phyloP scores from a whole-genome alignment of 1,140 invertebrate genomes.

The Artemia franciscana region DNA sequence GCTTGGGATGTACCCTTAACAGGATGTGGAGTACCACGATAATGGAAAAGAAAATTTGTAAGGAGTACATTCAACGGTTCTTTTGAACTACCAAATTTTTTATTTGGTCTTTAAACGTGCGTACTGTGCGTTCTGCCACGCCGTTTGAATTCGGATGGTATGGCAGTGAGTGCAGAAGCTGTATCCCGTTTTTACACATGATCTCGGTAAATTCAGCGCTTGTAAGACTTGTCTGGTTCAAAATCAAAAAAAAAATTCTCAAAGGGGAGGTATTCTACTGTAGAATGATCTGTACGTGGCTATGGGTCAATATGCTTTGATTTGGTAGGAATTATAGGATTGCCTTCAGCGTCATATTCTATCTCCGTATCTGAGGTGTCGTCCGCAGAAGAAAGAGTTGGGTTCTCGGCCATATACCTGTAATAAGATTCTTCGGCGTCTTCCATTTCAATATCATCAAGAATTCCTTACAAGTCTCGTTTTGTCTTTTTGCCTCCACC shows the following conservation, averaged over 20 bases:
- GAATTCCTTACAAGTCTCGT: conserved; percentile 37
- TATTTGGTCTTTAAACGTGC: no score
- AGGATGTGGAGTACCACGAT: no score
- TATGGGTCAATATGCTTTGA: conserved; percentile 83
- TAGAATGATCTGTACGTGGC: conserved; percentile 76
- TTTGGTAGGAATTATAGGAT: conserved; percentile 70
- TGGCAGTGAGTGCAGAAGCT: no score
- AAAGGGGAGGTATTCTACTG: conserved; percentile 65
- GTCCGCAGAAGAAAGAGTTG: conserved; percentile 58
- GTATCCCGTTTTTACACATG: no score
- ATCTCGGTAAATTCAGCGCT: no score
- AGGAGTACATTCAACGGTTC: no score
- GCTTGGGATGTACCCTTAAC: no score
- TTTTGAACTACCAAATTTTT: no score
- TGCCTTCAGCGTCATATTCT: conserved; percentile 92
- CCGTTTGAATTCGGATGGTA: no score
- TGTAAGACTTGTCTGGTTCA: no score
- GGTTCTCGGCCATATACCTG: conserved; percentile 85
- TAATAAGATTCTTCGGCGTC: conserved; percentile 89
- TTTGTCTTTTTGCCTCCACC: conserved; percentile 13
- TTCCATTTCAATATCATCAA: conserved; percentile 85
- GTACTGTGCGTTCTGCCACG: no score
- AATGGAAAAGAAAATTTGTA: no score
- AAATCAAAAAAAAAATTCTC: conserved; percentile 94
- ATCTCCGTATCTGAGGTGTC: conserved; percentile 57